These are phyloP conservation scores for Gadopsis bispinosus DNA, from an alignment of 2,797 vertebrate genomes.

Conservation along the genomic window DNA sequence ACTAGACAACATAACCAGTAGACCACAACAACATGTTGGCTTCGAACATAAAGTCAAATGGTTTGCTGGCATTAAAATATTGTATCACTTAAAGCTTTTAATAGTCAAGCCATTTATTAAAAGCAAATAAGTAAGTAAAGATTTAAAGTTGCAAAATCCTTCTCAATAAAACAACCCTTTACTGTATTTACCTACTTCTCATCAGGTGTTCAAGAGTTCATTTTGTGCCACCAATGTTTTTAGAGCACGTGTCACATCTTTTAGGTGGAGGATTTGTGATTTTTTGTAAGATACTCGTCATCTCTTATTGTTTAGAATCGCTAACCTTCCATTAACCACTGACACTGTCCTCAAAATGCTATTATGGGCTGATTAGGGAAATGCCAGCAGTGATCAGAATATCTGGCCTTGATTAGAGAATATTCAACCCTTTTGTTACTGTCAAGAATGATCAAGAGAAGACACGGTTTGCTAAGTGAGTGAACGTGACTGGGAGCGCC, in stretches of 20 bases:
- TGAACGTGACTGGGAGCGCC: conserved; percentile 64
- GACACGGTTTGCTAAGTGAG: conserved; percentile 59
- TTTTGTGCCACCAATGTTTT: conserved; percentile 10
- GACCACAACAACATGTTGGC: not conserved
- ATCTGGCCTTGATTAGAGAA: conserved; percentile 61
- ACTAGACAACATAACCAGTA: not conserved
- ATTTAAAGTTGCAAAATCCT: not conserved
- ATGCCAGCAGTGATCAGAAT: conserved; percentile 67
- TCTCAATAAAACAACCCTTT: not conserved
- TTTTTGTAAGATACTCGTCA: conserved; percentile 27
- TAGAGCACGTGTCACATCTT: not conserved
- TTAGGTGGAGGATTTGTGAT: not conserved
- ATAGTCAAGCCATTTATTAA: not conserved
- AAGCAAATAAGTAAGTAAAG: not conserved
- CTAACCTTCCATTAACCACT: conserved; percentile 59
- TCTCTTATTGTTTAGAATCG: conserved; percentile 51
- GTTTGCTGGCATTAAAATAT: not conserved
- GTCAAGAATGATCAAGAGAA: conserved; percentile 70
- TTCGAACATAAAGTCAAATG: not conserved
- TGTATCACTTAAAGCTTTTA: not conserved
- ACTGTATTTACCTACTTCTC: not conserved
- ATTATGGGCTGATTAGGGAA: conserved; percentile 68
- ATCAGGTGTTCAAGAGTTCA: not conserved
- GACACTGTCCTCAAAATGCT: conserved; percentile 59
- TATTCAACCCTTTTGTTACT: conserved; percentile 68